Evolutionary conservation across 1,140 invertebrate genomes (phyloP).

Genomic region (Zaprionus ornatus): DNA sequence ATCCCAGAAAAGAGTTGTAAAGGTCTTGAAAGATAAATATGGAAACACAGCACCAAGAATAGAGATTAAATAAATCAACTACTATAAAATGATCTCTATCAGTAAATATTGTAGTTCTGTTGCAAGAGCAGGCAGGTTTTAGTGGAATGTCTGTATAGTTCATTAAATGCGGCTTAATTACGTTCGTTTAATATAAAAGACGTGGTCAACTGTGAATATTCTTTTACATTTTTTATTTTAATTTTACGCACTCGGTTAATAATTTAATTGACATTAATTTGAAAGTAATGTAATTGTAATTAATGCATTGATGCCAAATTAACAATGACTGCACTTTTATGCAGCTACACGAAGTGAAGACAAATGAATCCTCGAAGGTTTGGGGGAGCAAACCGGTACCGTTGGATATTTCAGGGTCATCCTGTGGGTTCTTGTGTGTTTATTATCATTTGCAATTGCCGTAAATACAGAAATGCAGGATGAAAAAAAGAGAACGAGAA

Average conservation of each 20-base stretch:
- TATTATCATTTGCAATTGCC: conserved; percentile 61
- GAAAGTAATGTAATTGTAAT: conserved; percentile 33
- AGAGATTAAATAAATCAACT: background rate
- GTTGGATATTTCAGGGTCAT: conserved; percentile 57
- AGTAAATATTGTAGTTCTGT: background rate
- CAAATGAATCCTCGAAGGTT: conserved; percentile 15
- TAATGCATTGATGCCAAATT: conserved; percentile 33
- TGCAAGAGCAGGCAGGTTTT: background rate
- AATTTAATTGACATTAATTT: conserved; percentile 45
- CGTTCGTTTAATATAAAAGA: conserved; percentile 11
- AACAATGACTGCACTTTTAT: conserved; percentile 21
- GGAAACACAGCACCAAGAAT: background rate
- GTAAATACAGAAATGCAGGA: conserved; percentile 12
- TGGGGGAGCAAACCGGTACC: background rate
- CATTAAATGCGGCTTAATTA: background rate
- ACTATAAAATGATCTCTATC: background rate
- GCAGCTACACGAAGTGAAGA: background rate
- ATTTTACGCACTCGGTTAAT: conserved; percentile 26
- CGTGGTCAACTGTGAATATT: conserved; percentile 31
- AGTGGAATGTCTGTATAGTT: background rate
- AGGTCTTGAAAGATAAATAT: background rate
- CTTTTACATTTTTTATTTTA: conserved; percentile 1
- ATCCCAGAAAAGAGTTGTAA: background rate
- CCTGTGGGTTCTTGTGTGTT: conserved; percentile 49
- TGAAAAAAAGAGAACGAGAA: conserved; percentile 4